Conservation (phyloP, 2,797 vertebrate species). For the Channallabes apus region DNA sequence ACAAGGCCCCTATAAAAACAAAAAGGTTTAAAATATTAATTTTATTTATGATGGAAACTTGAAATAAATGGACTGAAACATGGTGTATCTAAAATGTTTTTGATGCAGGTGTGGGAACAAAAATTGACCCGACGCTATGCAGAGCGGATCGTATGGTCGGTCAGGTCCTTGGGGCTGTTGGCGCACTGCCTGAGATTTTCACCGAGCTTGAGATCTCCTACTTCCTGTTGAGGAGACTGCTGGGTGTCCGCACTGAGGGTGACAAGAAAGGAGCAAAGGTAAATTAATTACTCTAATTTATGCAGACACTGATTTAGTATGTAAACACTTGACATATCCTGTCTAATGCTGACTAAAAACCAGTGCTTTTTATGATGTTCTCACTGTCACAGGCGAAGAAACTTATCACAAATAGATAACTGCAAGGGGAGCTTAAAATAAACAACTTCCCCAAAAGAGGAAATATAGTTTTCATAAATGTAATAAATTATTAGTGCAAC, state of each 20-base stretch:
- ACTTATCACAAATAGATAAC: neutral
- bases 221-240: conserved; percentile 89
- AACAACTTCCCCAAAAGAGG: neutral
- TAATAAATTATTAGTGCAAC: neutral
- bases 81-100: neutral
- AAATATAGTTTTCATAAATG: neutral
- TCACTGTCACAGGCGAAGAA: neutral
- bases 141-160: conserved; percentile 98
- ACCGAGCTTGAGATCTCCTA: conserved; percentile 98
- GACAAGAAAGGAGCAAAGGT: conserved; percentile 99
- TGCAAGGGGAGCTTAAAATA: neutral
- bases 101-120: conserved; percentile 90
- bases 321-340: neutral
- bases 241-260: conserved; percentile 95
- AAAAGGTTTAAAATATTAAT: too few species aligned
- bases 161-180: conserved; percentile 95
- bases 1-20: too few species aligned
- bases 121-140: conserved; percentile 97
- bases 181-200: conserved; percentile 96
- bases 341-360: neutral
- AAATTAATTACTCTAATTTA: conserved; percentile 38
- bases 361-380: neutral
- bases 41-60: neutral
- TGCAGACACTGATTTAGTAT: neutral
- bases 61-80: neutral